A percentile compares a stretch with the other conserved stretches of the same genome.
These are phyloP conservation scores for Sphinx pinastri DNA, from an alignment of 2,888 invertebrate species.

Conservation along the genomic window DNA sequence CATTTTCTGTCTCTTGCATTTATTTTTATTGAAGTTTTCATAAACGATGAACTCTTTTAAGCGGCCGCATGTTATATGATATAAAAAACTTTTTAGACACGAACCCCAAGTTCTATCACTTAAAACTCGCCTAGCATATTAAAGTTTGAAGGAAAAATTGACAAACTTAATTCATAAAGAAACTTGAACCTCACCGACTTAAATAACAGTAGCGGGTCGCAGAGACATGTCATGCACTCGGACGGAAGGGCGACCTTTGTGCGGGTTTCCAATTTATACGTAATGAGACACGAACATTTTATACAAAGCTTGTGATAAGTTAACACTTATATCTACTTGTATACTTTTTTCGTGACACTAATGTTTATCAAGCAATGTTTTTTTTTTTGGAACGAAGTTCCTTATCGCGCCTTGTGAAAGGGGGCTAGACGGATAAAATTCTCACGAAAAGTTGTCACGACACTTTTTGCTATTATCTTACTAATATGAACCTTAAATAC, in stretches of 20 bases:
- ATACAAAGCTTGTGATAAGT: not conserved
- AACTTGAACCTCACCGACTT: slow-evolving; percentile 49
- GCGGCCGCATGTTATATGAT: not conserved
- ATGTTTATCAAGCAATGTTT: too few species aligned
- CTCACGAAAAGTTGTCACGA: too few species aligned
- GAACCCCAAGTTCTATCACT: slow-evolving; percentile 13
- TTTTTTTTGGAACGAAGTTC: too few species aligned
- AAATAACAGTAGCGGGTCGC: slow-evolving; percentile 48
- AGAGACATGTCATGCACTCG: slow-evolving; percentile 34
- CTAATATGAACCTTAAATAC: too few species aligned
- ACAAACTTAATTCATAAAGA: slow-evolving; percentile 48
- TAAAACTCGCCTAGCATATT: slow-evolving; percentile 23
- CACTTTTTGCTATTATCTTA: too few species aligned
- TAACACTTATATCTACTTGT: too few species aligned
- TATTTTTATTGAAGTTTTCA: not conserved
- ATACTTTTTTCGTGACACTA: too few species aligned
- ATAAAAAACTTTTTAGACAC: slow-evolving; percentile 21
- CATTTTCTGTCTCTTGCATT: not conserved
- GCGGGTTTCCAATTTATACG: slow-evolving; percentile 33
- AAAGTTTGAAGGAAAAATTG: slow-evolving; percentile 40
- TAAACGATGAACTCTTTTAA: not conserved
- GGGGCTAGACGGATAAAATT: too few species aligned
- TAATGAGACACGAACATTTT: slow-evolving; percentile 26
- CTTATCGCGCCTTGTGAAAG: too few species aligned
- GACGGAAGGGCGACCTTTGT: slow-evolving; percentile 32